Evolutionary conservation across 1,140 invertebrate species (phyloP).

Genomic region (Chionoecetes opilio): DNA sequence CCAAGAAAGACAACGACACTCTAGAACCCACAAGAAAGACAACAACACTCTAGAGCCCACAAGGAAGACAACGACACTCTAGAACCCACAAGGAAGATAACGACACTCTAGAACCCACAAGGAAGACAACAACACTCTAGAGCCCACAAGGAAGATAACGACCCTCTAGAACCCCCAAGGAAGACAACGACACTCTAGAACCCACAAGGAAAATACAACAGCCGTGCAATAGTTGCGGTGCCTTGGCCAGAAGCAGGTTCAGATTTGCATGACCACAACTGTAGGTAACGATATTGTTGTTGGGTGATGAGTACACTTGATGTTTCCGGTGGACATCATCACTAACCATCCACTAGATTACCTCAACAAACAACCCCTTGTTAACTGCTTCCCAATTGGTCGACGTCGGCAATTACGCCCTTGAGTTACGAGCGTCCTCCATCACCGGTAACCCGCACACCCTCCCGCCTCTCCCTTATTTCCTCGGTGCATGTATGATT

Average conservation of each 20-base stretch:
- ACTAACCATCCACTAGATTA: constrained; percentile 55
- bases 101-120: no score
- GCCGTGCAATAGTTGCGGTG: not conserved
- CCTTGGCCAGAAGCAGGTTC: not conserved
- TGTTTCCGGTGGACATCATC: constrained; percentile 68
- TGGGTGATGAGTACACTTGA: constrained; percentile 55
- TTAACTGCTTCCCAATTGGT: constrained; percentile 62
- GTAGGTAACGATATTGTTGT: constrained; percentile 37
- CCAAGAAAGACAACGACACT: no score
- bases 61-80: not conserved
- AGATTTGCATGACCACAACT: constrained; percentile 29
- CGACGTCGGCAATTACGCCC: constrained; percentile 56
- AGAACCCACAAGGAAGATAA: not conserved
- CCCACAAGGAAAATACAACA: not conserved
- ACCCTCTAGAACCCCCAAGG: not conserved
- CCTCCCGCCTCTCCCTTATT: constrained; percentile 37
- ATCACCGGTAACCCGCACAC: constrained; percentile 51
- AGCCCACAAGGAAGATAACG: no score
- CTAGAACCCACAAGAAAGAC: no score
- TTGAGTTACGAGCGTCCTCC: constrained; percentile 60
- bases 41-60: no score
- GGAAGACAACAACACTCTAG: no score
- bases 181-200: not conserved
- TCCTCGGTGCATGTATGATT: constrained; percentile 69
- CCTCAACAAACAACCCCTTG: constrained; percentile 70